These are phyloP conservation scores for Polypterus bichir DNA, from an alignment of 2,113 vertebrate species.

Conservation along the genomic window DNA sequence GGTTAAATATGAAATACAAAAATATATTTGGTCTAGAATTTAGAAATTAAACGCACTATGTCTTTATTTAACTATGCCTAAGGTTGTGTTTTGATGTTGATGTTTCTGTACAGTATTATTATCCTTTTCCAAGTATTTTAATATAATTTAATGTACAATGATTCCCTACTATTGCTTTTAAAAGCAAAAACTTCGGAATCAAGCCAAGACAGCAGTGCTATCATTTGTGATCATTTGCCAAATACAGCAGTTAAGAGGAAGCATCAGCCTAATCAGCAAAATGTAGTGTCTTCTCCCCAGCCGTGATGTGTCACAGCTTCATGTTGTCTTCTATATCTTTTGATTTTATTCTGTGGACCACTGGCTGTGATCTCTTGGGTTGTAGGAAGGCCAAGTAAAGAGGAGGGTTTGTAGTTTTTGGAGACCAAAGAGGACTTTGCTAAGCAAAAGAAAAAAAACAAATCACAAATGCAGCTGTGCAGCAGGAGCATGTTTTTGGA, in stretches of 20 bases:
- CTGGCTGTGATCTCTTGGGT: constrained; percentile 44
- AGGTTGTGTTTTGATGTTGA: constrained; percentile 12
- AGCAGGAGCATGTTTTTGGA: not conserved
- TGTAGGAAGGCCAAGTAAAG: constrained; percentile 40
- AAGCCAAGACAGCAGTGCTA: constrained; percentile 39
- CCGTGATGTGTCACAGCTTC: constrained; percentile 45
- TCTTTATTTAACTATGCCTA: not conserved
- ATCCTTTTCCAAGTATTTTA: constrained; percentile 11
- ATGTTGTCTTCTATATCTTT: constrained; percentile 35
- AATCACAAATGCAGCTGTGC: constrained; percentile 6
- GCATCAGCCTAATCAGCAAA: constrained; percentile 47
- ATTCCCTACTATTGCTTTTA: constrained; percentile 2
- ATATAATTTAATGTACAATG: constrained; percentile 19
- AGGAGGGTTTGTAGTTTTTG: constrained; percentile 16
- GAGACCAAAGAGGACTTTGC: constrained; percentile 2
- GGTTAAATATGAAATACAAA: too few species aligned
- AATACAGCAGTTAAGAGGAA: constrained; percentile 50
- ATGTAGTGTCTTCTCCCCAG: constrained; percentile 42
- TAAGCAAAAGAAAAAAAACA: not conserved
- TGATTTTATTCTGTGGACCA: constrained; percentile 50
- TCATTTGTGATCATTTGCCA: constrained; percentile 48
- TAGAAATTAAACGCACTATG: too few species aligned
- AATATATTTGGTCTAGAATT: too few species aligned
- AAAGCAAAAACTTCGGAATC: constrained; percentile 26
- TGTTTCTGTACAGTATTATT: constrained; percentile 11